phyloP scores from a whole-genome alignment of 2,888 invertebrate species.

The Drosophila imparisetae region DNA sequence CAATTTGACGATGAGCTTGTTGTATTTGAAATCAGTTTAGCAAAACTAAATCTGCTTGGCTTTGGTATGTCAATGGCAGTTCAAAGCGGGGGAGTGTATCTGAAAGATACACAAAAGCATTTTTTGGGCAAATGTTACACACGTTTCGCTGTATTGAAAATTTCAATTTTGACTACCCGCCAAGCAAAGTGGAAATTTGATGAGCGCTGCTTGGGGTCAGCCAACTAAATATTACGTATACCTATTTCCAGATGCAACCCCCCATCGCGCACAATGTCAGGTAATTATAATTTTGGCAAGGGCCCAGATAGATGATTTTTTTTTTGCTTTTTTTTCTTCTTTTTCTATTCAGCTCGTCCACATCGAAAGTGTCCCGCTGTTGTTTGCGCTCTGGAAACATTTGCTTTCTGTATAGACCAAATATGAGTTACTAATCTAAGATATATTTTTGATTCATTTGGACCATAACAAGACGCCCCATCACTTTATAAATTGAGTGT shows the following conservation, averaged over 20 bases:
- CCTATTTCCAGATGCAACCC: slow-evolving; percentile 48
- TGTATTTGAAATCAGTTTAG: slow-evolving; percentile 7
- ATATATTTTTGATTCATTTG: slow-evolving; percentile 8
- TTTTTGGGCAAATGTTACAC: slow-evolving; percentile 33
- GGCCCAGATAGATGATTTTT: slow-evolving; percentile 44
- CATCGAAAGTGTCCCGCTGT: slow-evolving; percentile 38
- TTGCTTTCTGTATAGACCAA: slow-evolving; percentile 2
- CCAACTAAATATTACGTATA: slow-evolving; percentile 26
- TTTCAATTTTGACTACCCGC: slow-evolving; percentile 25
- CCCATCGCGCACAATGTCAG: slow-evolving; percentile 52
- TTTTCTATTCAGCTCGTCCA: slow-evolving; percentile 13
- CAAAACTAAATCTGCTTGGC: slow-evolving; percentile 26
- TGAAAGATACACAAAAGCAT: slow-evolving; percentile 34
- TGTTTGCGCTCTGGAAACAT: slow-evolving; percentile 20
- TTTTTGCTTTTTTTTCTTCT: background rate
- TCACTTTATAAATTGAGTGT: background rate
- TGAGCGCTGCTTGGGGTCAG: slow-evolving; percentile 55
- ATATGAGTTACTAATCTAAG: slow-evolving; percentile 10
- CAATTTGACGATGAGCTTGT: background rate
- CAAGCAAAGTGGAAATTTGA: slow-evolving; percentile 45
- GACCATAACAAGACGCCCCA: slow-evolving; percentile 10
- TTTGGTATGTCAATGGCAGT: slow-evolving; percentile 17
- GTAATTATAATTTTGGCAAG: slow-evolving; percentile 65
- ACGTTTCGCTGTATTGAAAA: slow-evolving; percentile 18
- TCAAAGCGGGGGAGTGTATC: slow-evolving; percentile 29